Conservation (phyloP, 2,888 invertebrate species). For the Tetropium fuscum region DNA sequence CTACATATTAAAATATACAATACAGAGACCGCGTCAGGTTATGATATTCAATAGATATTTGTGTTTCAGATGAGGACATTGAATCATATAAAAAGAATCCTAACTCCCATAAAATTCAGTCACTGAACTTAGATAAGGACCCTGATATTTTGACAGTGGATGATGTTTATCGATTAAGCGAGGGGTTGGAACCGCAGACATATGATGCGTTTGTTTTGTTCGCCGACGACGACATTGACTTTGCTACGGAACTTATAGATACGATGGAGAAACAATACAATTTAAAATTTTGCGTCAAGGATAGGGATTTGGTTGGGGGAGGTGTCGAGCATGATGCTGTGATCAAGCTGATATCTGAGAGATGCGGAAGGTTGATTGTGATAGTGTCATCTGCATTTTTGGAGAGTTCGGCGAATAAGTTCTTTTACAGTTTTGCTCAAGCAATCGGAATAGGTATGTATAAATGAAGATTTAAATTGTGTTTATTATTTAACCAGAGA, state of each 20-base stretch:
- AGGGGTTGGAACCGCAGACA: conserved; percentile 66
- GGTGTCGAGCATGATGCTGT: conserved; percentile 80
- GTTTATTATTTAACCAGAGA: too few species aligned
- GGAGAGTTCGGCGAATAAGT: conserved; percentile 79
- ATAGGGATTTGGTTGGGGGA: conserved; percentile 79
- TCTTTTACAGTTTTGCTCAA: conserved; percentile 84
- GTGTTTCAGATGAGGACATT: conserved; percentile 55
- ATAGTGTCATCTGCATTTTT: conserved; percentile 87
- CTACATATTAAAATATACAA: too few species aligned
- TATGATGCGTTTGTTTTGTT: conserved; percentile 86
- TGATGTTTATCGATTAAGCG: conserved; percentile 51
- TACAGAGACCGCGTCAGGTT: too few species aligned
- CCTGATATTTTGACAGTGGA: conserved; percentile 57
- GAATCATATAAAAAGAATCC: conserved; percentile 44
- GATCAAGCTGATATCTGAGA: conserved; percentile 77
- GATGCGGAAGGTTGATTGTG: conserved; percentile 84
- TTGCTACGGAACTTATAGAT: conserved; percentile 75
- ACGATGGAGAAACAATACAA: conserved; percentile 73
- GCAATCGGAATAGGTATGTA: conserved; percentile 81
- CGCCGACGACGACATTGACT: conserved; percentile 78
- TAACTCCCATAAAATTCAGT: conserved; percentile 33
- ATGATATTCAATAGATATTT: conserved; percentile 7
- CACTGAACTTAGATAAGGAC: conserved; percentile 49
- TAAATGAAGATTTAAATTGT: too few species aligned
- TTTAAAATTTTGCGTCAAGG: conserved; percentile 79